Evolutionary conservation across 1,140 invertebrate genomes (phyloP).

Genomic region (Vollenhovia emeryi): DNA sequence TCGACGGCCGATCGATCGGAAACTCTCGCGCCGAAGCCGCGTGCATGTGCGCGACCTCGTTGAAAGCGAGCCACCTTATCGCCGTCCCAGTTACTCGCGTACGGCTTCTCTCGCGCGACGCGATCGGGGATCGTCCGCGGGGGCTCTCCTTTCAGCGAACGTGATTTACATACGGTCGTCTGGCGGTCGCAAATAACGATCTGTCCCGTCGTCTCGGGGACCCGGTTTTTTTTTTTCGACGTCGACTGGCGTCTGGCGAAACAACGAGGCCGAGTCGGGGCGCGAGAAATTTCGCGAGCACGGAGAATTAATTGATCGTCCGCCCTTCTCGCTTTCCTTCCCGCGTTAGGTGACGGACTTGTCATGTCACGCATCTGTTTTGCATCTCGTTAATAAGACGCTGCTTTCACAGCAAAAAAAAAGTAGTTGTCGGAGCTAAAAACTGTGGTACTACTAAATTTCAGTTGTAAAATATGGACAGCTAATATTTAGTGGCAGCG

Average conservation of each 20-base stretch:
- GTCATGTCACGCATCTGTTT: not conserved
- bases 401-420: too few relatives aligned
- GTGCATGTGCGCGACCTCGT: slow-evolving; percentile 7
- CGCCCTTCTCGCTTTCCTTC: not conserved
- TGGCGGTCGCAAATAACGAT: slow-evolving; percentile 34
- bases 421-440: too few relatives aligned
- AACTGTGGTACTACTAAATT: too few relatives aligned
- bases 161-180: slow-evolving; percentile 43
- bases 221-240: slow-evolving; percentile 1
- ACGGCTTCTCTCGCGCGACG: slow-evolving; percentile 60
- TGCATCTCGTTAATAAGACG: not conserved
- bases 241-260: not conserved
- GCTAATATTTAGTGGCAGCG: too few relatives aligned
- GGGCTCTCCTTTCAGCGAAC: not conserved
- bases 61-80: slow-evolving; percentile 56
- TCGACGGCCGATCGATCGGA: slow-evolving; percentile 5
- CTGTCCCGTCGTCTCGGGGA: slow-evolving; percentile 6
- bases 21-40: slow-evolving; percentile 16
- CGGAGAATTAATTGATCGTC: not conserved
- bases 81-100: slow-evolving; percentile 63
- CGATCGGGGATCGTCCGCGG: not conserved
- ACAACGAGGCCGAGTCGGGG: not conserved
- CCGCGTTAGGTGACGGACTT: not conserved
- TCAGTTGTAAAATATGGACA: too few relatives aligned
- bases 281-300: not conserved